Conservation (phyloP, 2,888 invertebrate species). For the Salpingus planirostris region DNA sequence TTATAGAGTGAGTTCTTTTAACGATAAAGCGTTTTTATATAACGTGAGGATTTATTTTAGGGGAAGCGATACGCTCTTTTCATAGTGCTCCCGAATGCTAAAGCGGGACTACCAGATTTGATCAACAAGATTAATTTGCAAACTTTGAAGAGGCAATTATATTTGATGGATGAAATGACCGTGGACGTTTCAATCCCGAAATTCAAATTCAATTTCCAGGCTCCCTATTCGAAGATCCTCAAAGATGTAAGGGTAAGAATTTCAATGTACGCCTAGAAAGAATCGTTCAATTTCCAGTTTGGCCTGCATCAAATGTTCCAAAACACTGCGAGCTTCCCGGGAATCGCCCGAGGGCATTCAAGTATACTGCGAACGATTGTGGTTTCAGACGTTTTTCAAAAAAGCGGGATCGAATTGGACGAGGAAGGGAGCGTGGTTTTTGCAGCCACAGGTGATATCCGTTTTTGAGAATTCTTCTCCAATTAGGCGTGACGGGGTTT, state of each 20-base stretch:
- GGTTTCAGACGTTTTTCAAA: conserved; percentile 64
- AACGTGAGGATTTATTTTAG: conserved; percentile 44
- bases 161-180: conserved; percentile 48
- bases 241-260: conserved; percentile 46
- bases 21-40: not conserved
- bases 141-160: conserved; percentile 48
- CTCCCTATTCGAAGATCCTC: conserved; percentile 51
- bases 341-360: conserved; percentile 49
- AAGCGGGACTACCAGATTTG: conserved; percentile 53
- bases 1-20: conserved; percentile 48
- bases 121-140: conserved; percentile 49
- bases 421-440: conserved; percentile 66
- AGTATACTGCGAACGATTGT: conserved; percentile 37
- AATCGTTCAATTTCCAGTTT: conserved; percentile 42
- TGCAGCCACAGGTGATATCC: conserved; percentile 60
- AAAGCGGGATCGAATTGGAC: conserved; percentile 67
- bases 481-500: not conserved
- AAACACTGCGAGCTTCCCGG: conserved; percentile 59
- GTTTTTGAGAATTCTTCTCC: conserved; percentile 6
- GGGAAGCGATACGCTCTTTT: conserved; percentile 68
- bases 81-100: conserved; percentile 58
- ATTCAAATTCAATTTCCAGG: conserved; percentile 64
- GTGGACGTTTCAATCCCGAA: conserved; percentile 63
- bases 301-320: conserved; percentile 67
- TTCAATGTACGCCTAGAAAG: conserved; percentile 1